Evolutionary conservation across 2,888 invertebrate species (phyloP), one percentile per base, ranked within the genome.

Genomic region (Netelia fuscicornis): DNA sequence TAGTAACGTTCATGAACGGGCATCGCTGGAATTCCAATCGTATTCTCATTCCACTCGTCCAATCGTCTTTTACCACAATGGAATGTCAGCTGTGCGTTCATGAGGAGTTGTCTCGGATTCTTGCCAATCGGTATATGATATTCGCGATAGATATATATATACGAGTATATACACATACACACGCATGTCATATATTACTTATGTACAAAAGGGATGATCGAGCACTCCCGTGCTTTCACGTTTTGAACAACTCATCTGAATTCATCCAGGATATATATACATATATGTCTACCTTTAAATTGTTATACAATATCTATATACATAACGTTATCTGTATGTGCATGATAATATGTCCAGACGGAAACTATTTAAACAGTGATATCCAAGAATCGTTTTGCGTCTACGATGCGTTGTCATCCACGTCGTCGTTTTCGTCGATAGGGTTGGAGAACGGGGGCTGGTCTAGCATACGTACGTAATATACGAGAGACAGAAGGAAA

Each of bases 11-110:
- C 67, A 76, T 60, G 71, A 62, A 58, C 72, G 67, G 42, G 48
- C 71, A 79, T 85, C 83, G 76, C 17, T 68, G 72, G 58, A 83
- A 80, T 85, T 85, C 85, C 83, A 85, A 80, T 76, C 76, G 68
- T 83, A 80, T 80, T 83, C 75, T 82, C 85, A 79, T 85, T 85
- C 82, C 79, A 62, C 58, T 71, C 75, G 74, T 78, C 77, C 81
- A 79, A 82, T 85, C 83, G 79, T 74, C 72, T 77, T 44, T 67
- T 58, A 64, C 42, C 80, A 85, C 85, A 85, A 83, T 85, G 83
- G 68, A 85, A 80, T 83, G 83, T 85, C 85, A 83, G 83, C 62
- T 68, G 80, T 74, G 72, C 48, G 37, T 67, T 68, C 58, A 20
- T 62, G 54, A 23, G 60, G 37, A 75, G 71, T 85, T 76, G 83